Conservation (phyloP, 2,797 vertebrate species). For the Prunella strophiata region DNA sequence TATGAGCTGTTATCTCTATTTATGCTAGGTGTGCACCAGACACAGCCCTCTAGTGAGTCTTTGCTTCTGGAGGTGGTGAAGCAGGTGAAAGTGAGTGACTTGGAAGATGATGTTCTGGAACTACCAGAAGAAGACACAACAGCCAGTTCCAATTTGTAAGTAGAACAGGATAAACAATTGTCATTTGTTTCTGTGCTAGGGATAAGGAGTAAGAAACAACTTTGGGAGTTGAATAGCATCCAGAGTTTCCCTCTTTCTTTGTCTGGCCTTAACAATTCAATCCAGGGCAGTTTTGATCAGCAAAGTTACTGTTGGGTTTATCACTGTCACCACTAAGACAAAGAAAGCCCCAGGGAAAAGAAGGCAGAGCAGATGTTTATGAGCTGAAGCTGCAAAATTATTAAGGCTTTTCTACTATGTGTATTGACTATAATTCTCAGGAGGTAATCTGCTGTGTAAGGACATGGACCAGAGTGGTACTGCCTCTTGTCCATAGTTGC, state of each 20-base stretch:
- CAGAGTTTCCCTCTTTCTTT: background rate
- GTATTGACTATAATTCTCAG: background rate
- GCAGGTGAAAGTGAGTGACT: conserved; percentile 94
- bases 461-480: background rate
- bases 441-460: background rate
- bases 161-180: background rate
- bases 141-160: conserved; percentile 75
- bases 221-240: background rate
- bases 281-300: background rate
- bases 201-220: background rate
- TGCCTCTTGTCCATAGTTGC: background rate
- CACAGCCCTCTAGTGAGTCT: conserved; percentile 85
- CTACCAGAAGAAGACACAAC: conserved; percentile 89
- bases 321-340: background rate
- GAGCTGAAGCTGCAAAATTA: background rate
- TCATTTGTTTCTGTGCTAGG: conserved; percentile 10
- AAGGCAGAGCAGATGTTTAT: background rate
- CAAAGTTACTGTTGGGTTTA: background rate
- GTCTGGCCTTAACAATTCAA: background rate
- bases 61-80: conserved; percentile 93
- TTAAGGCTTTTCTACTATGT: background rate
- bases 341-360: background rate
- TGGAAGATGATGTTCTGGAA: conserved; percentile 94
- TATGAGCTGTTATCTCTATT: background rate
- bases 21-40: conserved; percentile 85